Percentiles rank a stretch among this genome's conserved stretches.
phyloP scores from a whole-genome alignment of 1,140 invertebrate species.

The Drosophila sulfurigaster region DNA sequence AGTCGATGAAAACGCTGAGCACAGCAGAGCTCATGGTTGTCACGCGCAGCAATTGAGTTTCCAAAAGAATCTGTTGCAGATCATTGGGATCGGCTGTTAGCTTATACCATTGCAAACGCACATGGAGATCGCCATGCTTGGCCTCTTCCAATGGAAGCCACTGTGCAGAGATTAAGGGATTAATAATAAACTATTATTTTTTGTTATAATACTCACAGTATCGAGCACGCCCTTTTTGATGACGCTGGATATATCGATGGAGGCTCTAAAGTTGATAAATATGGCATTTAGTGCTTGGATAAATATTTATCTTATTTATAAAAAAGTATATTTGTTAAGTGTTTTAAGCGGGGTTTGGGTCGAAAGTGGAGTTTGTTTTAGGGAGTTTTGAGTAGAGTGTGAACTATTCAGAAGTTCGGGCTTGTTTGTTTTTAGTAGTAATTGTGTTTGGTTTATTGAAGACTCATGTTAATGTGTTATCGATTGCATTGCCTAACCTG shows the following conservation, averaged over 20 bases:
- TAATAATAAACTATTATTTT: background rate
- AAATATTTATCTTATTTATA: background rate
- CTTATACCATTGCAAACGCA: constrained; percentile 94
- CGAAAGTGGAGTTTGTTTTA: constrained; percentile 10
- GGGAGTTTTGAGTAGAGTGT: constrained; percentile 6
- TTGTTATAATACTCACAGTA: constrained; percentile 86
- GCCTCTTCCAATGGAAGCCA: constrained; percentile 97
- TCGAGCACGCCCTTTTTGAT: constrained; percentile 89
- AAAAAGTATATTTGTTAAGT: constrained; percentile 29
- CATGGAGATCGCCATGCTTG: constrained; percentile 95
- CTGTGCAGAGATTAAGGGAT: constrained; percentile 85
- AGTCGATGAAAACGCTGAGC: constrained; percentile 94
- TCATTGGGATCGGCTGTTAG: constrained; percentile 90
- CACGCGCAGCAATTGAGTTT: constrained; percentile 91
- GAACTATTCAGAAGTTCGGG: constrained; percentile 11
- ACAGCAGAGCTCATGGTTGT: constrained; percentile 91
- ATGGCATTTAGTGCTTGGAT: constrained; percentile 11
- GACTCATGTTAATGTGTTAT: constrained; percentile 30
- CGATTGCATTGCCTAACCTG: constrained; percentile 87
- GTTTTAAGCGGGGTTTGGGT: constrained; percentile 35
- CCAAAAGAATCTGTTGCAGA: constrained; percentile 90
- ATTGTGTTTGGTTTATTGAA: constrained; percentile 6
- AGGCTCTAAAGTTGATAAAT: constrained; percentile 85
- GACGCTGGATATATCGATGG: constrained; percentile 89
- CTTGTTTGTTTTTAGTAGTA: constrained; percentile 11